Evolutionary conservation across 2,888 invertebrate species (phyloP).

Genomic region (Acrobasis suavella): DNA sequence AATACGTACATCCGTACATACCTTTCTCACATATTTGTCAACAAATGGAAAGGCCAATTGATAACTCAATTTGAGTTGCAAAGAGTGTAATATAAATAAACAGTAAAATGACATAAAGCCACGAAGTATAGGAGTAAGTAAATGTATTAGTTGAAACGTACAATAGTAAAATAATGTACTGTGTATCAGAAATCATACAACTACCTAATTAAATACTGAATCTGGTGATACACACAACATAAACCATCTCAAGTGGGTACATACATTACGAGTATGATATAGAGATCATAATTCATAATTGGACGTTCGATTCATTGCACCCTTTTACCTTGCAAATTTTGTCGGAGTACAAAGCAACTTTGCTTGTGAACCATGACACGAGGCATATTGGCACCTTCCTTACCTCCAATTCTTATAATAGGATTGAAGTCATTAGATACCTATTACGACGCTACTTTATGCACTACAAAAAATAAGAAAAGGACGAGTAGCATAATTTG

Average conservation of each 20-base stretch:
- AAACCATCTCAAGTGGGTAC: too few relatives aligned
- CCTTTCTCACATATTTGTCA: not conserved
- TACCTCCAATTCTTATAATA: not conserved
- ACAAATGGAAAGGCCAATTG: not conserved
- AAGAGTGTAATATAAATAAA: too few relatives aligned
- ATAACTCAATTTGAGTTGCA: not conserved
- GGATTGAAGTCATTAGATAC: not conserved
- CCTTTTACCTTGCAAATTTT: not conserved
- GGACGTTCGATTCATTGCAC: not conserved
- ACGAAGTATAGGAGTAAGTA: too few relatives aligned
- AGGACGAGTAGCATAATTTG: constrained; percentile 23
- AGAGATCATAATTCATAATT: not conserved
- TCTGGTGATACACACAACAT: too few relatives aligned
- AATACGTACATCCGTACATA: not conserved
- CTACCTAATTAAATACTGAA: not conserved
- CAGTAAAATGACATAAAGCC: too few relatives aligned
- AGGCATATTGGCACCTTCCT: not conserved
- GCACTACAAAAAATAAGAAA: constrained; percentile 7
- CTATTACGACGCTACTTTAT: not conserved
- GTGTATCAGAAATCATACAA: too few relatives aligned
- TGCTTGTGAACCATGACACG: not conserved
- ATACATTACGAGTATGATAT: too few relatives aligned
- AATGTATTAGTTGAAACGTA: too few relatives aligned
- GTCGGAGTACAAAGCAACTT: not conserved
- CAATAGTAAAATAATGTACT: too few relatives aligned